Conservation (phyloP, 2,888 invertebrate species). For the Drosophila hamatofila region DNA sequence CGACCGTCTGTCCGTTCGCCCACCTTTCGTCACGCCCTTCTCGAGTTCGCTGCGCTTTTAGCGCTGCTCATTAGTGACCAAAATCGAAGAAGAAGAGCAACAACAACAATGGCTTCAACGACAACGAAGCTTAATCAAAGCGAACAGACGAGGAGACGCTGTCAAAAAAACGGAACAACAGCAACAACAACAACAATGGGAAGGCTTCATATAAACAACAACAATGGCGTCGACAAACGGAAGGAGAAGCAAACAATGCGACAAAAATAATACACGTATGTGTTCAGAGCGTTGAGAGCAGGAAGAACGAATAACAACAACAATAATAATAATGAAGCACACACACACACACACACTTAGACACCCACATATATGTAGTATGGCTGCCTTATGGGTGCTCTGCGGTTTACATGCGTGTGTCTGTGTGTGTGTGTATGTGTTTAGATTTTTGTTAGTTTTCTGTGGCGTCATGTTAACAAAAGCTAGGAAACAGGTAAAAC, state of each 20-base stretch:
- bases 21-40: slow-evolving; percentile 70
- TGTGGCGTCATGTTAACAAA: slow-evolving; percentile 73
- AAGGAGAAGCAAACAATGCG: slow-evolving; percentile 73
- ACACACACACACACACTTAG: slow-evolving; percentile 39
- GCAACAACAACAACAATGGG: slow-evolving; percentile 13
- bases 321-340: slow-evolving; percentile 59
- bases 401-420: slow-evolving; percentile 36
- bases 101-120: slow-evolving; percentile 30
- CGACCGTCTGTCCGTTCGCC: slow-evolving; percentile 10
- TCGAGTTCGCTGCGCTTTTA: slow-evolving; percentile 70
- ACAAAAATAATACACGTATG: slow-evolving; percentile 68
- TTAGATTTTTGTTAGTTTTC: slow-evolving; percentile 70
- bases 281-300: slow-evolving; percentile 33
- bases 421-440: slow-evolving; percentile 29
- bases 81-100: slow-evolving; percentile 66
- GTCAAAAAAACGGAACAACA: slow-evolving; percentile 44
- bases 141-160: slow-evolving; percentile 51
- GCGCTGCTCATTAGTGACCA: slow-evolving; percentile 74
- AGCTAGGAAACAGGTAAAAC: slow-evolving; percentile 54
- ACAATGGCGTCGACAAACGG: slow-evolving; percentile 70
- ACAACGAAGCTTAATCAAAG: slow-evolving; percentile 66
- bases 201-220: slow-evolving; percentile 42
- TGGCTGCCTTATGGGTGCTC: slow-evolving; percentile 61
- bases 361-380: slow-evolving; percentile 21
- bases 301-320: slow-evolving; percentile 60